Percentiles rank a stretch among this genome's conserved stretches.
These are phyloP conservation scores for Cheirogaleus medius DNA, from an alignment of 2,113 vertebrate genomes.

Conservation along the genomic window DNA sequence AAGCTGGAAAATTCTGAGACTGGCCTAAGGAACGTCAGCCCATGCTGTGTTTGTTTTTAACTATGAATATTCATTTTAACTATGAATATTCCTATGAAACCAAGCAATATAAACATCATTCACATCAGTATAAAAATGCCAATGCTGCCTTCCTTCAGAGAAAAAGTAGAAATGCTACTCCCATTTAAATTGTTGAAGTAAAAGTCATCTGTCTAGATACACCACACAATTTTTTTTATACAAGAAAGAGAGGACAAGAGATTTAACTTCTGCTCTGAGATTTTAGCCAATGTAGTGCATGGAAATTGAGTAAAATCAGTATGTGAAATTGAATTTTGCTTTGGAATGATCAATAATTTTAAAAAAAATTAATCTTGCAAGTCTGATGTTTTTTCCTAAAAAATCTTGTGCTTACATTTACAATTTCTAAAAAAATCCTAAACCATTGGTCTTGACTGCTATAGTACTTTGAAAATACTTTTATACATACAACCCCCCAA, in stretches of 20 bases:
- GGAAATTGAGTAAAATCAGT: neutral
- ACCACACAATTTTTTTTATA: neutral
- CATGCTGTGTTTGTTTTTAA: neutral
- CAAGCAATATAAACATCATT: neutral
- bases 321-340: neutral
- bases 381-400: neutral
- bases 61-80: neutral
- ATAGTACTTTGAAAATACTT: neutral
- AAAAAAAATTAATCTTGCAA: neutral
- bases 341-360: neutral
- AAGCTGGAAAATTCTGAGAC: neutral
- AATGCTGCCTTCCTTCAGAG: neutral
- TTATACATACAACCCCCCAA: neutral
- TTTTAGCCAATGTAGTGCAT: neutral
- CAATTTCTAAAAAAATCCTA: neutral
- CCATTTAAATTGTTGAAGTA: neutral
- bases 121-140: neutral
- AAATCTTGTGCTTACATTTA: neutral
- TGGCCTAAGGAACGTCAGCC: neutral
- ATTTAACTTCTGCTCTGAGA: neutral
- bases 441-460: neutral
- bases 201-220: neutral
- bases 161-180: neutral
- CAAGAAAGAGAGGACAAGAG: neutral
- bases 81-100: neutral